phyloP scores from a whole-genome alignment of 2,888 invertebrate genomes.

The Parnassius apollo region DNA sequence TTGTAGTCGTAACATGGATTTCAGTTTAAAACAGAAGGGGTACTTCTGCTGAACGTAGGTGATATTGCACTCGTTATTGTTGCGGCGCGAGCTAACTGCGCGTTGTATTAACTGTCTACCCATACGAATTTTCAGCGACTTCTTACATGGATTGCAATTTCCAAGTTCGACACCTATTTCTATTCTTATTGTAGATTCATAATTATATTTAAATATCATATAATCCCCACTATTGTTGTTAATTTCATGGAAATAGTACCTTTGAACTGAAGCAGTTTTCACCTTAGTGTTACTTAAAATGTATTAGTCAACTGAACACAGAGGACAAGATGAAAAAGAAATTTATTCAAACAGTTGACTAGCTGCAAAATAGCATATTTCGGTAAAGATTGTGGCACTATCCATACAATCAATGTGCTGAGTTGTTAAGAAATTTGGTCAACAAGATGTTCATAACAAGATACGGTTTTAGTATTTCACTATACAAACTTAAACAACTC shows the following conservation, averaged over 20 bases:
- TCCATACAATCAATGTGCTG: slow-evolving; percentile 67
- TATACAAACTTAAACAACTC: neutral
- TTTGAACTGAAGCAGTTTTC: no score
- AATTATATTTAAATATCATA: neutral
- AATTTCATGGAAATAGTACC: no score
- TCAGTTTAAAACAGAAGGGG: slow-evolving; percentile 73
- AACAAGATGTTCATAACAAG: slow-evolving; percentile 75
- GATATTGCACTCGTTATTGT: slow-evolving; percentile 70
- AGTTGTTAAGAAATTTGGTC: slow-evolving; percentile 62
- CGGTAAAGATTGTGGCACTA: slow-evolving; percentile 34
- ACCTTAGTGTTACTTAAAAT: neutral
- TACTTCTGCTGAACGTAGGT: slow-evolving; percentile 61
- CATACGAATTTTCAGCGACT: slow-evolving; percentile 45
- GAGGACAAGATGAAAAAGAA: slow-evolving; percentile 54
- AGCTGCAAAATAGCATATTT: slow-evolving; percentile 31
- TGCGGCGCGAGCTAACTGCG: slow-evolving; percentile 48
- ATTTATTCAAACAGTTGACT: slow-evolving; percentile 65
- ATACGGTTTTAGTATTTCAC: slow-evolving; percentile 47
- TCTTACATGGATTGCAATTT: slow-evolving; percentile 44
- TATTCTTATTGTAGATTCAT: neutral
- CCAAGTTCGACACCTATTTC: slow-evolving; percentile 27
- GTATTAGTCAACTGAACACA: slow-evolving; percentile 24
- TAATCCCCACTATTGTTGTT: no score
- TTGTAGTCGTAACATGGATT: slow-evolving; percentile 71
- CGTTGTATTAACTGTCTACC: slow-evolving; percentile 50